phyloP scores from a whole-genome alignment of 92 coral and sea anemone genomes.

The Zoanthus solanderi region DNA sequence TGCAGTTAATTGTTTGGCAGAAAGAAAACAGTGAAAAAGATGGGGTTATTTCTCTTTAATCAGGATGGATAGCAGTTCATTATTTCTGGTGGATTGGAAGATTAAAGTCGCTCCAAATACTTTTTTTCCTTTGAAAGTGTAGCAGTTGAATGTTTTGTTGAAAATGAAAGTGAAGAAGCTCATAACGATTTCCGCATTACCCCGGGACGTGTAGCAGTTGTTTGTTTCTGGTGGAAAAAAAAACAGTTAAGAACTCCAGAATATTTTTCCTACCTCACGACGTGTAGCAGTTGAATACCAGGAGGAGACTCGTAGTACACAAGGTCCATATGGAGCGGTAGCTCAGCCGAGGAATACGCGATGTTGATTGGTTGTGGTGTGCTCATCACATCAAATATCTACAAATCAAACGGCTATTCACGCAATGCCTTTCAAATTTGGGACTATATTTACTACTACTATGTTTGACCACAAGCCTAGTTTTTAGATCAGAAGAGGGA shows the following conservation, averaged over 20 bases:
- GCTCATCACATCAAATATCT: constrained; percentile 74
- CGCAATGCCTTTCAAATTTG: neutral
- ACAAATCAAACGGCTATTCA: neutral
- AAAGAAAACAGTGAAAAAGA: no score
- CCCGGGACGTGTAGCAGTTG: no score
- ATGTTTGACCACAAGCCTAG: neutral
- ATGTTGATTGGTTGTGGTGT: constrained; percentile 84
- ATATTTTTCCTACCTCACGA: constrained; percentile 57
- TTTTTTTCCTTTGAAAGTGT: constrained; percentile 49
- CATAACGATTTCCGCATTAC: no score
- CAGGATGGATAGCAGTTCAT: no score
- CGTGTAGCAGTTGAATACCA: constrained; percentile 83
- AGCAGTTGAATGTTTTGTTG: no score
- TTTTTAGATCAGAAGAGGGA: neutral
- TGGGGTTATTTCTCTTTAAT: no score
- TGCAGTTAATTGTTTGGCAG: constrained; percentile 46
- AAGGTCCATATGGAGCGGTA: constrained; percentile 79
- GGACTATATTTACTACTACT: neutral
- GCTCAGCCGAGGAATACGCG: constrained; percentile 70
- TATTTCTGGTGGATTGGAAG: no score
- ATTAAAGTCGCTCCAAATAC: neutral
- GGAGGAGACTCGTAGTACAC: constrained; percentile 91
- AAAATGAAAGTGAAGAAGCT: no score
- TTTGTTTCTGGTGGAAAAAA: no score
- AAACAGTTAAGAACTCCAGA: neutral